Evolutionary conservation across 1,140 invertebrate genomes (phyloP), one percentile per base, ranked within the genome.

Genomic region (Anagrus nilaparvatae): DNA sequence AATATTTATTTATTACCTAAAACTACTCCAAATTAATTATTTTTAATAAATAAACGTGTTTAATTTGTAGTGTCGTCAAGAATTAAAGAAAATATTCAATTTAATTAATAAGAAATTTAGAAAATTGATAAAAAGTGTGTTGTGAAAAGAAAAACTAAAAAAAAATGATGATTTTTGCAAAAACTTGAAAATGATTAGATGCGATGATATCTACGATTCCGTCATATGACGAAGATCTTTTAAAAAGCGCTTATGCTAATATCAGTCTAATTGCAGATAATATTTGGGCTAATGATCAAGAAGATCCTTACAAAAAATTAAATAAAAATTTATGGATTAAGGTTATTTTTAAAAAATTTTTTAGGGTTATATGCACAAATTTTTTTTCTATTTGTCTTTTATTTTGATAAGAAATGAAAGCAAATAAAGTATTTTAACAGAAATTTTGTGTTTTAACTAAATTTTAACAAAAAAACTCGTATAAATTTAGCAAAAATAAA

Each of bases 191-290:
- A 43, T 48, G 42, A 44, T 4, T 14, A 30, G 16, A 43, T 47
- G 62, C 61, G 58, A 65, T 62, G 63, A 58, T 62, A 59, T 49
- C 56, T 42, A 54, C 56, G 44, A 34, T 55, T 48, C 44, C 55
- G 48, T 61, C 59, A 32, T 53, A 55, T 52, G 56, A 58, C 46
- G 63, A 59, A 28, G 61, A 65, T 43, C 51, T 60, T 40, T 32
- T 68, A 27, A 66, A 52, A 31, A 55, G 51, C 51, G 60, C 62
- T 13, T 63, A 60, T 19, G 60, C 58, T 28, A 67, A 66, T 46
- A 56, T 66, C 27, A 55, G 52, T 41, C 46, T 66, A 43, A 56
- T 60, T 30, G 65, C 60, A 10, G 56, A 64, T 47, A 54, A 54
- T 44, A 52, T 54, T 41, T 67, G 65, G 65, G 48, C 48, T 14